These are phyloP conservation scores for Melozone crissalis DNA, from an alignment of 2,113 vertebrate species.

Conservation along the genomic window DNA sequence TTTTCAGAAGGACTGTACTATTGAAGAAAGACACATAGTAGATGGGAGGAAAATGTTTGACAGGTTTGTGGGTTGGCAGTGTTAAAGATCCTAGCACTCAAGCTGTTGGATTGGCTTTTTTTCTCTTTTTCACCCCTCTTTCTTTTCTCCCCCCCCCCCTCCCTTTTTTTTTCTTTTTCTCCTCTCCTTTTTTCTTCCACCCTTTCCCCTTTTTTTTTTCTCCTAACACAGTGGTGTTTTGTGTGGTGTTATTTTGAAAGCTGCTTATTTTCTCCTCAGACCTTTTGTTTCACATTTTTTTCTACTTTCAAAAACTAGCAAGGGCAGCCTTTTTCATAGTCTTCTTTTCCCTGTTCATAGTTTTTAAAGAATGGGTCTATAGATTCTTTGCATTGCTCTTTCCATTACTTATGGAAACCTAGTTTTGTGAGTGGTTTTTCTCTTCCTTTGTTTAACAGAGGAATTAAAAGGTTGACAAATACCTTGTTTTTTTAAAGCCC, in stretches of 20 bases:
- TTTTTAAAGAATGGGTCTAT: background rate
- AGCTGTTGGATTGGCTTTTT: background rate
- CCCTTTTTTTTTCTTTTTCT: background rate
- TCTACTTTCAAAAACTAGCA: background rate
- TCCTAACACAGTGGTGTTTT: slow-evolving; percentile 2
- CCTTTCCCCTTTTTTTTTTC: background rate
- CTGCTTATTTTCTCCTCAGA: slow-evolving; percentile 14
- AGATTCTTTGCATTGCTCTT: background rate
- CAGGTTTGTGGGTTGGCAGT: background rate
- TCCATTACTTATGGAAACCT: background rate
- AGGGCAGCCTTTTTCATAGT: background rate
- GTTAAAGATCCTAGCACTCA: background rate
- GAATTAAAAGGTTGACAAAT: background rate
- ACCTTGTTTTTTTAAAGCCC: background rate
- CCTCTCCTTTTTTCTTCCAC: background rate
- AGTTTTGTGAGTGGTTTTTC: background rate
- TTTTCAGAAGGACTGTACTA: slow-evolving; percentile 1
- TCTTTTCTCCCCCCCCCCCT: background rate
- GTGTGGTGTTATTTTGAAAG: slow-evolving; percentile 42
- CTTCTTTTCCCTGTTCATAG: background rate
- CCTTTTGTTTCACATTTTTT: background rate
- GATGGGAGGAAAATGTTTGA: background rate
- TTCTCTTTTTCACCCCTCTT: too few species aligned
- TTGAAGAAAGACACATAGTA: background rate
- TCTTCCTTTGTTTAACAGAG: background rate